These are phyloP conservation scores for Imbricaverruca yamaguchii DNA, from an alignment of 2,888 invertebrate genomes.

Conservation along the genomic window DNA sequence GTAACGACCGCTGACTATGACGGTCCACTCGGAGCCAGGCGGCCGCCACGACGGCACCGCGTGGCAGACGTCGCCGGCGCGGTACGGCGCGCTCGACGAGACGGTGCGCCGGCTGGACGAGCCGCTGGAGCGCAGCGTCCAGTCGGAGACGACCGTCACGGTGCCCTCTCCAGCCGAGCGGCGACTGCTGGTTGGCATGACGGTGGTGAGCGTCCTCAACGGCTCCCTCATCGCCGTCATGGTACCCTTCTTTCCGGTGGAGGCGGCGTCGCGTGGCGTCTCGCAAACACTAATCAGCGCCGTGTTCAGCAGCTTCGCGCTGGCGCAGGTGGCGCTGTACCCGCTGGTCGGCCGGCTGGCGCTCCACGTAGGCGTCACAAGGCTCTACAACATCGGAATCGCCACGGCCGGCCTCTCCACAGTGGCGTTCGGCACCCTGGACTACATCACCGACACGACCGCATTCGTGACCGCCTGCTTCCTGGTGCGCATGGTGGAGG, in stretches of 20 bases:
- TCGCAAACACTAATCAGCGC: constrained; percentile 1
- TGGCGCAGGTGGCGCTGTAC: background rate
- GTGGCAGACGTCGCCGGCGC: background rate
- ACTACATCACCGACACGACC: background rate
- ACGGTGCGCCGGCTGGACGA: background rate
- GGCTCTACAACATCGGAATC: constrained; percentile 8
- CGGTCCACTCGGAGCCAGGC: background rate
- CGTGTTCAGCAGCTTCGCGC: constrained; percentile 16
- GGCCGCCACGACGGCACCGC: background rate
- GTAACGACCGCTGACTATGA: background rate
- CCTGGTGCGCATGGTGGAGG: constrained; percentile 1
- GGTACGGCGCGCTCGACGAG: background rate
- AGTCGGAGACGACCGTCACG: too few relatives aligned
- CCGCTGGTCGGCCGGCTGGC: background rate
- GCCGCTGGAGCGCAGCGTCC: background rate
- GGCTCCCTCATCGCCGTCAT: constrained; percentile 12
- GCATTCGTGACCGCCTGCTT: background rate
- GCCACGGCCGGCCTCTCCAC: constrained; percentile 18
- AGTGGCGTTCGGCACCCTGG: background rate
- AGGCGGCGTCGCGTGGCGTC: background rate
- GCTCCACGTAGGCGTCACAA: background rate
- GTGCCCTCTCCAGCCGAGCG: background rate
- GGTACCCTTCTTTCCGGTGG: constrained; percentile 13
- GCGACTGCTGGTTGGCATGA: background rate
- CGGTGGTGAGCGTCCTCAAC: background rate